Conservation (phyloP, 2,888 invertebrate genomes). For the Pheosia tremula region DNA sequence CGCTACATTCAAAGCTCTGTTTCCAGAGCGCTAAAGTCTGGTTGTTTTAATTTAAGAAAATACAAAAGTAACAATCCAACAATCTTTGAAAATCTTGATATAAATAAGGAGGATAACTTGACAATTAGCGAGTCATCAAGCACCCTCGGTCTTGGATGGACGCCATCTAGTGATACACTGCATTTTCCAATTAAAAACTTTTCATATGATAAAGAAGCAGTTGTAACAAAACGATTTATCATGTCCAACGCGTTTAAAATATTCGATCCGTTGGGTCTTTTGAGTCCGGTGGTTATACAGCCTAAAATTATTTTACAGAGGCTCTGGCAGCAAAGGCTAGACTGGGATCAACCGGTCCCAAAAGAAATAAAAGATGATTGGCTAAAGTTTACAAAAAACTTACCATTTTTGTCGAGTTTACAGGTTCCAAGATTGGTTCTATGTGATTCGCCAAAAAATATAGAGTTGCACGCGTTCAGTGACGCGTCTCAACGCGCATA, state of each 20-base stretch:
- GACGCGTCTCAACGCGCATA: slow-evolving; percentile 39
- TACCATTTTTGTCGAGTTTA: slow-evolving; percentile 14
- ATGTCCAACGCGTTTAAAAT: slow-evolving; percentile 24
- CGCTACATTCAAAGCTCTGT: too few species aligned
- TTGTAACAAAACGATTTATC: slow-evolving; percentile 20
- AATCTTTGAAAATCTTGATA: slow-evolving; percentile 26
- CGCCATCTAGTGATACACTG: slow-evolving; percentile 16
- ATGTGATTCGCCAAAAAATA: slow-evolving; percentile 17
- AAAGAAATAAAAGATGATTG: slow-evolving; percentile 23
- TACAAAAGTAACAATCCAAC: slow-evolving; percentile 13
- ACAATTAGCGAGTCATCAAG: slow-evolving; percentile 30
- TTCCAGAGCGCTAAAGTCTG: too few species aligned
- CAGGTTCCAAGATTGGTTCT: slow-evolving; percentile 30
- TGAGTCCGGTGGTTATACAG: slow-evolving; percentile 15
- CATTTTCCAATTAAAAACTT: slow-evolving; percentile 29
- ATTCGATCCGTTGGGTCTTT: slow-evolving; percentile 26
- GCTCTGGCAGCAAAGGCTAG: slow-evolving; percentile 23
- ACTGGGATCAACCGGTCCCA: slow-evolving; percentile 37
- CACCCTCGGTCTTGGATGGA: slow-evolving; percentile 30
- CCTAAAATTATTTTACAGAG: slow-evolving; percentile 17
- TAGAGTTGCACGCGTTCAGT: slow-evolving; percentile 41
- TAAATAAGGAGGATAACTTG: slow-evolving; percentile 23
- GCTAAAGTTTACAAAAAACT: slow-evolving; percentile 21
- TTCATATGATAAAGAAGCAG: background rate
- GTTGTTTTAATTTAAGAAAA: too few species aligned